A percentile compares a stretch with the other conserved stretches of the same genome.
Conservation (phyloP, 2,797 vertebrate species). For the Otolemur crassicaudatus region DNA sequence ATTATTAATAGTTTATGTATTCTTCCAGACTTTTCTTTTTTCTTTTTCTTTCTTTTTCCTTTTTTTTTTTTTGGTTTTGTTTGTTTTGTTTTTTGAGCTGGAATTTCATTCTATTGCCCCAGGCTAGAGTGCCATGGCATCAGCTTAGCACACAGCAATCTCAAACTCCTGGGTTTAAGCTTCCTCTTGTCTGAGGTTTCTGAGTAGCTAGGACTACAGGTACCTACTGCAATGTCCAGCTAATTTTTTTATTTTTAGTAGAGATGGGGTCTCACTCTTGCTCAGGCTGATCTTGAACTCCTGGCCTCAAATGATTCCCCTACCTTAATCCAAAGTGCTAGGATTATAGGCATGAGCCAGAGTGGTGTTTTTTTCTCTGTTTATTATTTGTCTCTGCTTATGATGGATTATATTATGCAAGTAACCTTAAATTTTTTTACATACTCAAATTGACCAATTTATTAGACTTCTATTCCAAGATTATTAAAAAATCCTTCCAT, state of each 20-base stretch:
- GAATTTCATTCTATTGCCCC: no score
- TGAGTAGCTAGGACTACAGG: background rate
- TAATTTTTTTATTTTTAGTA: background rate
- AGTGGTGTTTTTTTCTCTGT: background rate
- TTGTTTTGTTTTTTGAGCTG: no score
- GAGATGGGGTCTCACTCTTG: background rate
- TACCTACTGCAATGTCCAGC: fast-evolving
- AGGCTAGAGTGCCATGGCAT: no score
- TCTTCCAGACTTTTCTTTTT: background rate
- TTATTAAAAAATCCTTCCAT: conserved; percentile 5
- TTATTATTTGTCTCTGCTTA: background rate
- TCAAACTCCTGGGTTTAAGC: background rate
- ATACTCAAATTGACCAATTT: background rate
- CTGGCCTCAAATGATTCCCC: background rate
- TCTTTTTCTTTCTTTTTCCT: no score
- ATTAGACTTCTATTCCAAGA: background rate
- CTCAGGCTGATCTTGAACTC: background rate
- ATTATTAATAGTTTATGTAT: background rate
- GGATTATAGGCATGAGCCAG: background rate
- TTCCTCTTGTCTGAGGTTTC: background rate
- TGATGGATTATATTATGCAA: background rate
- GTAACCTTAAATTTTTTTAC: background rate
- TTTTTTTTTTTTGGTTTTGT: no score
- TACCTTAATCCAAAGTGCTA: background rate
- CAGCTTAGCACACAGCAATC: background rate